Percentiles rank a stretch among this genome's conserved stretches.
Conservation (phyloP, 64 coral and sea anemone species). For the Actinia equina region DNA sequence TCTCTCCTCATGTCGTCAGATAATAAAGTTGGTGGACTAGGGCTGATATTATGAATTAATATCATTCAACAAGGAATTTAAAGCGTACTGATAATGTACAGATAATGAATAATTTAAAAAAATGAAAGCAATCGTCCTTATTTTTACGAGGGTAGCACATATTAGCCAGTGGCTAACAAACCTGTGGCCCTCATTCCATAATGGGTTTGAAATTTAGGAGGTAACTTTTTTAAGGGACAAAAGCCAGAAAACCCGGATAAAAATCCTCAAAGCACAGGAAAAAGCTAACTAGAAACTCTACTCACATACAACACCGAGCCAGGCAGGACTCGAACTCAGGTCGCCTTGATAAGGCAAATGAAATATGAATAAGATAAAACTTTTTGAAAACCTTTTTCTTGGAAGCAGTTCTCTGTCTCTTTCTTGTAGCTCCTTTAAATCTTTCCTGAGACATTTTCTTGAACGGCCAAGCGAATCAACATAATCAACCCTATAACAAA, state of each 20-base stretch:
- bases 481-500: slow-evolving; percentile 79
- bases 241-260: no score
- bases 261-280: no score
- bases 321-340: no score
- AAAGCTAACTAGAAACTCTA: no score
- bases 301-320: no score
- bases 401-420: slow-evolving; percentile 60
- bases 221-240: no score
- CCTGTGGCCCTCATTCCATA: no score
- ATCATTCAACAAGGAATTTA: not conserved
- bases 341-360: not conserved
- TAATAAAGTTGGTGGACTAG: slow-evolving; percentile 84
- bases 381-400: slow-evolving; percentile 25
- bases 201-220: no score
- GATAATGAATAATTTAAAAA: not conserved
- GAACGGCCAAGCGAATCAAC: slow-evolving; percentile 81
- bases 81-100: not conserved
- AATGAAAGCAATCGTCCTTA: not conserved
- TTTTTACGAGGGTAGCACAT: no score
- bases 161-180: no score
- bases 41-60: not conserved
- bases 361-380: not conserved
- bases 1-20: slow-evolving; percentile 99
- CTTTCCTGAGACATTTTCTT: slow-evolving; percentile 72
- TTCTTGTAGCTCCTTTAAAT: slow-evolving; percentile 68